Evolutionary conservation across 2,888 invertebrate genomes (phyloP).

Genomic region (Sminthurinus aureus): DNA sequence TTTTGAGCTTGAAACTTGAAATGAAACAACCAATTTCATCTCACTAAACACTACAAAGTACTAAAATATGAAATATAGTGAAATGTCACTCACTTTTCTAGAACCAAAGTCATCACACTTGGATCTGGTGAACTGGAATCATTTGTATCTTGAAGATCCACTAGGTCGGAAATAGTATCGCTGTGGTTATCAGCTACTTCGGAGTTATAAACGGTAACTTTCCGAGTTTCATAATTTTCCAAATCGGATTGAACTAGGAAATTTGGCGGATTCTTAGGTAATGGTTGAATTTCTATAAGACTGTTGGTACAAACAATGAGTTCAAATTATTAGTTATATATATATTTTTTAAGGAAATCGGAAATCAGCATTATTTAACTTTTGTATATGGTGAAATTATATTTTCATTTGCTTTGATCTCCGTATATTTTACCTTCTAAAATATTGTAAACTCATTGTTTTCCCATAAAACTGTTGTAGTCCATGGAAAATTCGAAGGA

Average conservation of each 20-base stretch:
- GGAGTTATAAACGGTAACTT: slow-evolving; percentile 80
- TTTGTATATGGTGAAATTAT: no score
- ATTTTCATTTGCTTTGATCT: no score
- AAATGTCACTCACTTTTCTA: slow-evolving; percentile 44
- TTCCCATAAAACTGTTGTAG: slow-evolving; percentile 92
- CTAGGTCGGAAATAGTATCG: slow-evolving; percentile 63
- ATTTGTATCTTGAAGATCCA: slow-evolving; percentile 62
- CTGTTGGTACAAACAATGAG: no score
- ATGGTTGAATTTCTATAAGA: slow-evolving; percentile 87
- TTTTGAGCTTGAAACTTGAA: no score
- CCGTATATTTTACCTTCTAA: no score
- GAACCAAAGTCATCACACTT: slow-evolving; percentile 50
- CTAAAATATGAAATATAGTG: neutral
- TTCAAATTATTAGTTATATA: no score
- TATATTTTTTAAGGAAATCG: no score
- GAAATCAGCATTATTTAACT: no score
- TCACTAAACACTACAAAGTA: no score
- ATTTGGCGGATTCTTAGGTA: slow-evolving; percentile 93
- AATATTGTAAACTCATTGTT: slow-evolving; percentile 94
- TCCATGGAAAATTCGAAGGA: slow-evolving; percentile 86
- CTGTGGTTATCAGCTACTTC: slow-evolving; percentile 62
- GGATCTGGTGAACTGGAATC: slow-evolving; percentile 61
- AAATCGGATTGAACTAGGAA: slow-evolving; percentile 92
- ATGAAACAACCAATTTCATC: no score
- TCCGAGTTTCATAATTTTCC: slow-evolving; percentile 91